Percentiles rank a stretch among this genome's conserved stretches.
Evolutionary conservation across 2,888 invertebrate genomes (phyloP).

Genomic region (Dusona sp.): DNA sequence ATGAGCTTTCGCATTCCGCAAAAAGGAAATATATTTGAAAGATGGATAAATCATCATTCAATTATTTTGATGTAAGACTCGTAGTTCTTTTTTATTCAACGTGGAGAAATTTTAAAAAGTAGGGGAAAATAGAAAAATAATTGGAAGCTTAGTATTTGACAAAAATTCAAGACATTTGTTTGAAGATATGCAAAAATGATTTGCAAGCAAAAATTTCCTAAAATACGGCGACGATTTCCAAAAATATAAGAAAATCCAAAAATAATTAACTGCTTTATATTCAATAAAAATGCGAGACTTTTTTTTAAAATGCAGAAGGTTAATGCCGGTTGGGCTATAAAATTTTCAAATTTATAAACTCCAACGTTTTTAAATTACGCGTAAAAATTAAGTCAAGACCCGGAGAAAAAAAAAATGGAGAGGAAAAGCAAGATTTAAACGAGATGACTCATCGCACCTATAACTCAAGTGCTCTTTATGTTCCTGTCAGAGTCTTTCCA

Average conservation of each 20-base stretch:
- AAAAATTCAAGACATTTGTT: no score
- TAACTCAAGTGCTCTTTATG: slow-evolving; percentile 33
- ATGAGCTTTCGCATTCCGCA: neutral
- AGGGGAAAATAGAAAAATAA: no score
- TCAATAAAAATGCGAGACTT: neutral
- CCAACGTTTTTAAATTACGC: neutral
- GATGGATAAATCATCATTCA: neutral
- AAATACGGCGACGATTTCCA: neutral
- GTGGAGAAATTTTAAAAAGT: neutral
- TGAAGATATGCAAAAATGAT: no score
- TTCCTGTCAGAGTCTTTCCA: slow-evolving; percentile 37
- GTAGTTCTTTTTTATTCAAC: neutral
- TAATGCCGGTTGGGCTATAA: neutral
- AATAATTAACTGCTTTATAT: neutral
- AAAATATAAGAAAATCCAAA: neutral
- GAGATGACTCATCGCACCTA: slow-evolving; percentile 34
- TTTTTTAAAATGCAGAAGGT: neutral
- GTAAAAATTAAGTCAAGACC: slow-evolving; percentile 5
- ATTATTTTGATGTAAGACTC: neutral
- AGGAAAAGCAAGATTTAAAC: slow-evolving; percentile 22
- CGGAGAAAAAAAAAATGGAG: neutral
- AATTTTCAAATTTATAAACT: neutral
- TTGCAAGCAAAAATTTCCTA: no score
- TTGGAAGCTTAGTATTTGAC: no score
- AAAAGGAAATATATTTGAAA: neutral